Base-by-base conservation (phyloP, 2,888 invertebrate genomes). In the Melipona beecheii region DNA sequence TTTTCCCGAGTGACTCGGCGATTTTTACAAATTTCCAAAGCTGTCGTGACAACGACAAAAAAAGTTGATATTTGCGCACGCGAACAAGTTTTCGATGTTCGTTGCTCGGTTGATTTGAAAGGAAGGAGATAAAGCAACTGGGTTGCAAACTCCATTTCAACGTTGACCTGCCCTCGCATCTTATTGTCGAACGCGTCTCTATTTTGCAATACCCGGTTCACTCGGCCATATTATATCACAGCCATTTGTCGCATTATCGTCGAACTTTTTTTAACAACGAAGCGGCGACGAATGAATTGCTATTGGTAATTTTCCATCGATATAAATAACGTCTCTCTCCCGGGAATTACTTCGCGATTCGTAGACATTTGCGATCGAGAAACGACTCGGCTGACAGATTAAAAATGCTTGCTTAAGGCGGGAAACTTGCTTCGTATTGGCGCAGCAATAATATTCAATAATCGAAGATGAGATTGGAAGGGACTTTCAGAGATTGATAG, bases 51-150 rank as follows among this genome's bases (percentile, higher is more conserved):
- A 17, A 13, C 52, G 65, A n/a, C n/a, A n/a, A 36, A 75, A 75
- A 70, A 70, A 49, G 62, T 70, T 27, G 31, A 50, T 64, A 70
- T 43, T 49, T 54, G 19, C 36, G 58, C 52, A 27, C 66, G 24
- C 62, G 24, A 68, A 31, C 31, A 69, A 73, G 50, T 36, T 62
- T 9, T 73, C 58, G 54, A 62, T 54, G 68, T 60, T 60, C 43
- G 60, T 36, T 27, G 71, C 19, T 72, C 50, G 21, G 49, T 72
- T 68, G 66, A 77, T 81, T 54, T 77, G 49, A 52, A 52, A 77
- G 52, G 72, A 77, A 66, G 74, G 79, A 83, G 85, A 85, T 78
- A 76, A 85, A 85, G 74, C 81, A 87, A 87, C 68, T 85, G 52
- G 85, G 87, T 85, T 75, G 80, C 73, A 64, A 81, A 77, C 81